Evolutionary conservation across 2,113 vertebrate species (phyloP).

Genomic region (Myotis yumanensis): DNA sequence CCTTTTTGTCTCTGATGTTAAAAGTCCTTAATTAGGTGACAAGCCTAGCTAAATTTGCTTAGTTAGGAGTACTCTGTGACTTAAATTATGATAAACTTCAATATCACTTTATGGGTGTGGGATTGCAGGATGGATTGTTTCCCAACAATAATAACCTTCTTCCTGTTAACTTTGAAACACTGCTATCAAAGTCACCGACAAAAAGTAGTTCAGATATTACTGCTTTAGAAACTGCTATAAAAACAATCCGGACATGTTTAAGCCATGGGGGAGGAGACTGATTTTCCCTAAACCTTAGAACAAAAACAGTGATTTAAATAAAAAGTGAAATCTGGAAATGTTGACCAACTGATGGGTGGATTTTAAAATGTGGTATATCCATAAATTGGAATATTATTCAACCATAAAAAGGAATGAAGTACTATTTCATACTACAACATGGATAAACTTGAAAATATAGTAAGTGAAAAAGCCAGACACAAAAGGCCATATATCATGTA

Average conservation of each 20-base stretch:
- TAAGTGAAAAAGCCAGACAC: not conserved
- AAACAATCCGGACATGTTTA: not conserved
- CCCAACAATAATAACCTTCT: not conserved
- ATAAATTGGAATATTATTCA: not conserved
- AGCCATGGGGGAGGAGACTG: not conserved
- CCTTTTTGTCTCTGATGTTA: not conserved
- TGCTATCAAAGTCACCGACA: not conserved
- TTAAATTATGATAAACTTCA: not conserved
- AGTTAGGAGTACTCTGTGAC: not conserved
- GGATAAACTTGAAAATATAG: not conserved
- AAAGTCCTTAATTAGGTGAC: not conserved
- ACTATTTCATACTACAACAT: not conserved
- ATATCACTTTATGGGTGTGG: not conserved
- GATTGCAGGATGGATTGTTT: not conserved
- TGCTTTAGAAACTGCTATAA: not conserved
- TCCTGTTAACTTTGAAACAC: not conserved
- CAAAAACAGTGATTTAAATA: not conserved
- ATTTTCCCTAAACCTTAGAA: not conserved
- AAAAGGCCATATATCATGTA: not conserved
- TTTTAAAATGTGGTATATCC: not conserved
- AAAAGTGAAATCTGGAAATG: constrained; percentile 11
- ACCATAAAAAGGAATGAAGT: not conserved
- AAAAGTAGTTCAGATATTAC: not conserved
- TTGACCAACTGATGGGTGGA: not conserved
- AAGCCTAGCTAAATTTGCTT: not conserved